These are phyloP conservation scores for Chaenogobius annularis DNA, from an alignment of 2,113 vertebrate genomes.

Conservation along the genomic window DNA sequence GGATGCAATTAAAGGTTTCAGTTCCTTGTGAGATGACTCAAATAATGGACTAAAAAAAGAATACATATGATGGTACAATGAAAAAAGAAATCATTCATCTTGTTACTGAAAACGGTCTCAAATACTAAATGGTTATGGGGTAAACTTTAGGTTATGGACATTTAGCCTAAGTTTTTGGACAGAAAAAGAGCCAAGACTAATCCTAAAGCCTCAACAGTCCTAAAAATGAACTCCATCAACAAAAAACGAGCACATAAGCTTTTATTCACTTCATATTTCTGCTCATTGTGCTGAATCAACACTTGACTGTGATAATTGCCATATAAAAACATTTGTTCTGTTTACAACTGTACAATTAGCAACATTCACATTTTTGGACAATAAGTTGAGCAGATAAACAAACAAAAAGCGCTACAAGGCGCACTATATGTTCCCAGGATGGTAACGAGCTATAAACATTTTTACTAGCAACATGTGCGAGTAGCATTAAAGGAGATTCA, in stretches of 20 bases:
- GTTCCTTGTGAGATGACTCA: not conserved
- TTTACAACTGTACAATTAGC: not conserved
- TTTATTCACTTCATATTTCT: constrained; percentile 29
- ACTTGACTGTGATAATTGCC: constrained; percentile 40
- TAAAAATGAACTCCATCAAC: not conserved
- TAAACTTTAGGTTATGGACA: too few species aligned
- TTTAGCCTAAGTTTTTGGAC: too few species aligned
- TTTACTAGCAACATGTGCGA: constrained; percentile 32
- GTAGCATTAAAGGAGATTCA: constrained; percentile 27
- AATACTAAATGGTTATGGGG: too few species aligned
- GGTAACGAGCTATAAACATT: constrained; percentile 16
- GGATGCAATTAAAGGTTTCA: not conserved
- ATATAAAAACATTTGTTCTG: constrained; percentile 46
- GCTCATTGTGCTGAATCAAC: constrained; percentile 28
- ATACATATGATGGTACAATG: not conserved
- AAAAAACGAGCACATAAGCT: not conserved
- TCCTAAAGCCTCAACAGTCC: not conserved
- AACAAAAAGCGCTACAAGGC: constrained; percentile 5
- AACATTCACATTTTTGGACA: not conserved
- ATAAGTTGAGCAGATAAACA: constrained; percentile 20
- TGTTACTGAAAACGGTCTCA: too few species aligned
- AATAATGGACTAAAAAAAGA: not conserved
- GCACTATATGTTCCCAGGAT: constrained; percentile 11
- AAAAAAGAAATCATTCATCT: not conserved
- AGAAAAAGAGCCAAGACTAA: not conserved